Evolutionary conservation across 2,888 invertebrate species (phyloP).

Genomic region (Oscheius sp.): DNA sequence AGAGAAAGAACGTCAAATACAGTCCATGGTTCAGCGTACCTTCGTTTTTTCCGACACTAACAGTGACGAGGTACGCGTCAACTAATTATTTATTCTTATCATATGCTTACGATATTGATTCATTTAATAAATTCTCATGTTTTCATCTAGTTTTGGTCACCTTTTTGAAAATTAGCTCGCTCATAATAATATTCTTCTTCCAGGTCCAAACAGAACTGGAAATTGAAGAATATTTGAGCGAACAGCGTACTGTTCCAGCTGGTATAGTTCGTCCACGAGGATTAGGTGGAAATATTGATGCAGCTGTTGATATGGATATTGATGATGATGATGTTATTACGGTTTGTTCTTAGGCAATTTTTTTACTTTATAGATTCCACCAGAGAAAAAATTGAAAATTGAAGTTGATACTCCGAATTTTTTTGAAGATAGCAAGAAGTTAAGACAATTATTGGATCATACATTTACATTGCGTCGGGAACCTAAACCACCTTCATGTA

Average conservation of each 20-base stretch:
- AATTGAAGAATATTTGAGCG: slow-evolving; percentile 5
- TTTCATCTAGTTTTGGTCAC: no score
- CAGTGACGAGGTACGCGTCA: slow-evolving; percentile 28
- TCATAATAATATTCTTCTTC: not conserved
- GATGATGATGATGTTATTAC: slow-evolving; percentile 13
- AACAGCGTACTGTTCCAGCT: not conserved
- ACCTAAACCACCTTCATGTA: no score
- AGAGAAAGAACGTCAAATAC: slow-evolving; percentile 37
- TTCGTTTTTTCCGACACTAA: not conserved
- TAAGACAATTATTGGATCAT: no score
- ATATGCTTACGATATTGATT: not conserved
- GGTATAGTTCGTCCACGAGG: not conserved
- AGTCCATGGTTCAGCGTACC: slow-evolving; percentile 38
- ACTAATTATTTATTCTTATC: slow-evolving; percentile 1
- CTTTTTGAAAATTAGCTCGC: no score
- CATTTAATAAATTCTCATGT: no score
- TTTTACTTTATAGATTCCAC: slow-evolving; percentile 24
- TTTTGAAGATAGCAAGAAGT: not conserved
- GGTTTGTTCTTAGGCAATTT: slow-evolving; percentile 14
- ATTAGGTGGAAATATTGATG: slow-evolving; percentile 2
- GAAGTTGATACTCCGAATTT: slow-evolving; percentile 34
- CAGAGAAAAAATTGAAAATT: slow-evolving; percentile 51
- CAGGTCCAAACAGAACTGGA: slow-evolving; percentile 14
- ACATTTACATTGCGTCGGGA: no score
- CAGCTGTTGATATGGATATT: not conserved